phyloP scores from a whole-genome alignment of 2,888 invertebrate species.

The Xiphydria camelus region DNA sequence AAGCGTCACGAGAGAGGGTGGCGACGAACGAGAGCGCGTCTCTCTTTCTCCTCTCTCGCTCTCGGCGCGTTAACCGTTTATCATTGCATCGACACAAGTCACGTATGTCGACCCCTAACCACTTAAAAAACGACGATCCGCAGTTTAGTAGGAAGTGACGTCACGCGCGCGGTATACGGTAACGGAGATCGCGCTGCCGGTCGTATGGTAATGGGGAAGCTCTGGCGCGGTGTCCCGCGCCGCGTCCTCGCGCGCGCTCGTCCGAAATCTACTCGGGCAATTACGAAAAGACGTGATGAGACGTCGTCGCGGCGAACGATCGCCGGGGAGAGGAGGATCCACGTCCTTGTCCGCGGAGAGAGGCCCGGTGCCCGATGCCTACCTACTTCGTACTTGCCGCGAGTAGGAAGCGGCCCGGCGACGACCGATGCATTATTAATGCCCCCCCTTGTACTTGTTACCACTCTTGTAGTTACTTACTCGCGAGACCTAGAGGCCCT shows the following conservation, averaged over 20 bases:
- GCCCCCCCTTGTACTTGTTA: conserved; percentile 39
- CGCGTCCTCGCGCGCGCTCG: conserved; percentile 3
- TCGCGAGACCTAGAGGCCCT: conserved; percentile 29
- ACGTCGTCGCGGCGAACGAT: conserved; percentile 7
- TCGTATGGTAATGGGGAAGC: conserved; percentile 11
- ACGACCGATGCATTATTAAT: conserved; percentile 51
- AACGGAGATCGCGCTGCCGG: no score
- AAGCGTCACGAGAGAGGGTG: conserved; percentile 33
- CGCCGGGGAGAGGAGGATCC: not conserved
- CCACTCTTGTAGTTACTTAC: conserved; percentile 34
- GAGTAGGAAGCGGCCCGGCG: conserved; percentile 38
- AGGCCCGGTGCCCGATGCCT: conserved; percentile 1
- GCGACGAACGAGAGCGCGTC: conserved; percentile 36
- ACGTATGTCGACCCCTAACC: conserved; percentile 36
- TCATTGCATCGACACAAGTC: conserved; percentile 53
- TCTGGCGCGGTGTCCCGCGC: not conserved
- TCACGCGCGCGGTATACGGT: conserved; percentile 26
- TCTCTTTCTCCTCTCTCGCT: no score
- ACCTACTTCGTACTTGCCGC: conserved; percentile 30
- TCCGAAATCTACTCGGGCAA: conserved; percentile 16
- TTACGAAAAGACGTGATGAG: conserved; percentile 16
- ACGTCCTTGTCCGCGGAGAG: conserved; percentile 5
- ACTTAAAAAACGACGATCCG: conserved; percentile 31
- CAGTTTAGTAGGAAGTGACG: conserved; percentile 53
- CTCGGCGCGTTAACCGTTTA: conserved; percentile 47